These are phyloP conservation scores for Leucozona laternaria DNA, from an alignment of 2,888 invertebrate genomes.

Conservation along the genomic window DNA sequence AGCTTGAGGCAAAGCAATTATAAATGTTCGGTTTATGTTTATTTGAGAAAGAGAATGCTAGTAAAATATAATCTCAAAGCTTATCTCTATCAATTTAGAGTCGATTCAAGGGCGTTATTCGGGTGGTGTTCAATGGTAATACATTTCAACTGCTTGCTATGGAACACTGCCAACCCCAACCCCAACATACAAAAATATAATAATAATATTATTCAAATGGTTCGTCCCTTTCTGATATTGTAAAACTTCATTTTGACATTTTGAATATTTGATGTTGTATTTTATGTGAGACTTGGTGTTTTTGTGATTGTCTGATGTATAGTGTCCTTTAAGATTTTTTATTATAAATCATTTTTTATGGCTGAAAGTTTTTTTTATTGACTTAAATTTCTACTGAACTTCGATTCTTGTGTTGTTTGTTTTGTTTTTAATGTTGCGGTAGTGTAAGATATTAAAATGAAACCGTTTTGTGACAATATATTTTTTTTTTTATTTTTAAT, in stretches of 20 bases:
- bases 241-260: constrained; percentile 33
- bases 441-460: background rate
- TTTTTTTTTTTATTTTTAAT: background rate
- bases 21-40: constrained; percentile 62
- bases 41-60: constrained; percentile 38
- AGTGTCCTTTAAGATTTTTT: constrained; percentile 32
- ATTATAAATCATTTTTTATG: constrained; percentile 66
- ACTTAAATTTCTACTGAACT: constrained; percentile 46
- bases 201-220: constrained; percentile 11
- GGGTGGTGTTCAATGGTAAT: background rate
- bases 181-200: background rate
- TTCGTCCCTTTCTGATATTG: constrained; percentile 2
- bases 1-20: constrained; percentile 53
- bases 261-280: constrained; percentile 33
- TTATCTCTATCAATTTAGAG: background rate
- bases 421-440: background rate
- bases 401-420: background rate
- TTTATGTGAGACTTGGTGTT: constrained; percentile 1
- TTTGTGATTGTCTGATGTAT: background rate
- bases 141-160: too few species aligned
- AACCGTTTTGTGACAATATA: background rate
- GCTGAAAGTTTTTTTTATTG: constrained; percentile 49
- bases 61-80: background rate
- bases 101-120: background rate
- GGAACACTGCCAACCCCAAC: too few species aligned